Conservation (phyloP, 2,888 invertebrate species). For the Dasypogon diadema region DNA sequence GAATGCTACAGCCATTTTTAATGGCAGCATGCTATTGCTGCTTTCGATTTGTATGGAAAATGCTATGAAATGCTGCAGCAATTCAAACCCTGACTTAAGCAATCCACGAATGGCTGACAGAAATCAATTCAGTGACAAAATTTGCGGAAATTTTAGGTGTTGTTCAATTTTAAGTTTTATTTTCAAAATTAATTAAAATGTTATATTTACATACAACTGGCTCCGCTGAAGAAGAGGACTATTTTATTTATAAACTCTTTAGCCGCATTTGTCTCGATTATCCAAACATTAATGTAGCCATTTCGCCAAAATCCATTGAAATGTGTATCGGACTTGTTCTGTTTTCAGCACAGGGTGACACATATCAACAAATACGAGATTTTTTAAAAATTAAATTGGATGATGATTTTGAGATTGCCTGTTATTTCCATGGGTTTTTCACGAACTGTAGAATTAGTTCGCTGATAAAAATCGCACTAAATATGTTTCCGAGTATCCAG, state of each 20-base stretch:
- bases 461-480: not conserved
- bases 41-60: too few relatives aligned
- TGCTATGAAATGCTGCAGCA: too few relatives aligned
- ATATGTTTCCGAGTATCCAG: conserved; percentile 10
- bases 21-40: too few relatives aligned
- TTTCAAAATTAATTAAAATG: too few relatives aligned
- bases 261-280: conserved; percentile 58
- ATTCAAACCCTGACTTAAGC: too few relatives aligned
- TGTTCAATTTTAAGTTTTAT: too few relatives aligned
- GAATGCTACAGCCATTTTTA: too few relatives aligned
- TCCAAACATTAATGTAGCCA: conserved; percentile 73
- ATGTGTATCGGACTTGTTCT: conserved; percentile 76
- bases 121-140: too few relatives aligned
- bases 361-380: conserved; percentile 67
- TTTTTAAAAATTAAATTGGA: not conserved
- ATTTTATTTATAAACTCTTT: conserved; percentile 67
- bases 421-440: not conserved
- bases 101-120: too few relatives aligned
- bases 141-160: too few relatives aligned
- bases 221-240: not conserved
- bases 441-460: not conserved
- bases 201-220: not conserved
- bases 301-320: conserved; percentile 80
- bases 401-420: not conserved
- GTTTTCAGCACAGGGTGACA: conserved; percentile 75